Evolutionary conservation across 1,140 invertebrate genomes (phyloP).

Genomic region (Heterodera schachtii): DNA sequence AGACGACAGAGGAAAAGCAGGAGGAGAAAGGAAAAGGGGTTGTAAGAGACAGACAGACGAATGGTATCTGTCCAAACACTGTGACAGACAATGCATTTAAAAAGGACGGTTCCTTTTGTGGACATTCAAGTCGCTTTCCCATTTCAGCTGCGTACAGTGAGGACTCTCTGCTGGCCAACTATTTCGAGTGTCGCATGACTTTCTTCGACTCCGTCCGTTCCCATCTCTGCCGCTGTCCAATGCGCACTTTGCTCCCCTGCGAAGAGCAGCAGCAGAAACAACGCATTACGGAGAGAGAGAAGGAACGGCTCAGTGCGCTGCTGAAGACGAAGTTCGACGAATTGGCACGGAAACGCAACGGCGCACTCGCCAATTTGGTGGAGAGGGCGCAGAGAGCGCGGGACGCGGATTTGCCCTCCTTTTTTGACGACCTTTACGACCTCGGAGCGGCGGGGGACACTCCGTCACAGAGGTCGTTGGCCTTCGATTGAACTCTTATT

Average conservation of each 20-base stretch:
- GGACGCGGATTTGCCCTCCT: slow-evolving; percentile 38
- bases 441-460: slow-evolving; percentile 22
- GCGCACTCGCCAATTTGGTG: slow-evolving; percentile 35
- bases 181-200: slow-evolving; percentile 47
- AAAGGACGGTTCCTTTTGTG: not conserved
- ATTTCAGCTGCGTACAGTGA: slow-evolving; percentile 28
- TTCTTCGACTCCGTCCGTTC: slow-evolving; percentile 36
- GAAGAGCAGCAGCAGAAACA: slow-evolving; percentile 14
- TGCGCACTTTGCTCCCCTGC: not conserved
- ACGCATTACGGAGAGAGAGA: slow-evolving; percentile 5
- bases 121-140: not conserved
- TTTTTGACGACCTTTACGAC: slow-evolving; percentile 50
- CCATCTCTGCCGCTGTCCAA: not conserved
- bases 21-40: not conserved
- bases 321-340: slow-evolving; percentile 32
- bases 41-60: not conserved
- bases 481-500: no score
- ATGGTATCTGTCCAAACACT: no score
- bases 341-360: slow-evolving; percentile 26
- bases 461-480: slow-evolving; percentile 9
- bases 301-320: slow-evolving; percentile 31
- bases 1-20: no score
- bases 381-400: slow-evolving; percentile 40
- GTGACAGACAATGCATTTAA: not conserved
- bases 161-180: slow-evolving; percentile 33